Conservation (phyloP, 2,888 invertebrate species). For the Meteorus colon region DNA sequence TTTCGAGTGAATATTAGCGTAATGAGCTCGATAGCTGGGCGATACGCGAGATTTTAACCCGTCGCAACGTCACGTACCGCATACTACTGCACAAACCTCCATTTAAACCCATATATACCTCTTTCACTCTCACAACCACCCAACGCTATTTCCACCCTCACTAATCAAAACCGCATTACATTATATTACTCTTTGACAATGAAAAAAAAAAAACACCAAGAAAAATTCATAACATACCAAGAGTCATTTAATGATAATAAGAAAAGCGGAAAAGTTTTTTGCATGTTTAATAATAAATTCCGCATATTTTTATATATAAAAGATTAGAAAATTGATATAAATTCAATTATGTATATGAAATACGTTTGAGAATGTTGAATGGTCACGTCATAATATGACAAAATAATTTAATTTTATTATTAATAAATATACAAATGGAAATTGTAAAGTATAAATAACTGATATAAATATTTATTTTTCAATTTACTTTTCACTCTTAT, state of each 20-base stretch:
- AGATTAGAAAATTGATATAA: no score
- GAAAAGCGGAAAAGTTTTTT: not conserved
- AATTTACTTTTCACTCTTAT: no score
- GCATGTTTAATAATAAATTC: no score
- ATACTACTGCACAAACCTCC: slow-evolving; percentile 32
- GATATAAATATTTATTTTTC: no score
- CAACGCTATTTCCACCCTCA: slow-evolving; percentile 16
- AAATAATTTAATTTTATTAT: no score
- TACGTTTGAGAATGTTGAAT: no score
- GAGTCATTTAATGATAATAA: not conserved
- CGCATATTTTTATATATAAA: no score
- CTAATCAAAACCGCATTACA: slow-evolving; percentile 6
- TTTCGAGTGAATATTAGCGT: slow-evolving; percentile 72
- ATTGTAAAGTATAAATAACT: no score
- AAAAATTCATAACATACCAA: not conserved
- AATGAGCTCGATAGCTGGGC: slow-evolving; percentile 69
- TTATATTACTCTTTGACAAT: not conserved
- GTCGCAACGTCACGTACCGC: slow-evolving; percentile 59
- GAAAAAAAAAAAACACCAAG: not conserved
- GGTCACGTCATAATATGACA: no score
- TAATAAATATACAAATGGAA: no score
- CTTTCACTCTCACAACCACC: slow-evolving; percentile 9
- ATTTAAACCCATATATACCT: slow-evolving; percentile 7
- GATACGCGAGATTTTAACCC: slow-evolving; percentile 66
- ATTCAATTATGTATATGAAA: no score